These are phyloP conservation scores for Vanessa atalanta DNA, from an alignment of 1,140 invertebrate genomes.

Conservation along the genomic window DNA sequence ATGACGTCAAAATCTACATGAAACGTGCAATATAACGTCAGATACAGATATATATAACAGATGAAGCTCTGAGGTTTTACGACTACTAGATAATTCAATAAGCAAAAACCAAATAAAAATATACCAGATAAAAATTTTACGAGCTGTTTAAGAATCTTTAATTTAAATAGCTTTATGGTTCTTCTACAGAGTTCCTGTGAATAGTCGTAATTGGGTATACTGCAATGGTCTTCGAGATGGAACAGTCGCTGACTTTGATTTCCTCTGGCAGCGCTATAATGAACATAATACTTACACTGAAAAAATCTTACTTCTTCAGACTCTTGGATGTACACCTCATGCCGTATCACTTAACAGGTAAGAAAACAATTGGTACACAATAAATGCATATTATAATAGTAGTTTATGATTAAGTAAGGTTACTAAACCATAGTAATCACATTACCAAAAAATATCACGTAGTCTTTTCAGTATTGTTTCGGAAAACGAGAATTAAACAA, in stretches of 20 bases:
- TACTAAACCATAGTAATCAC: too few relatives aligned
- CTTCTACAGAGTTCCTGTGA: conserved; percentile 75
- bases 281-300: conserved; percentile 77
- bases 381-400: too few relatives aligned
- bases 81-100: background rate
- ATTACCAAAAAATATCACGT: too few relatives aligned
- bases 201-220: conserved; percentile 83
- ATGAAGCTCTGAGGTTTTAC: background rate
- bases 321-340: conserved; percentile 80
- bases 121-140: too few relatives aligned
- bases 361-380: conserved; percentile 28
- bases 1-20: too few relatives aligned
- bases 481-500: too few relatives aligned
- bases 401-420: too few relatives aligned
- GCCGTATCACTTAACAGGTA: conserved; percentile 72
- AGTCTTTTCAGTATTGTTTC: too few relatives aligned
- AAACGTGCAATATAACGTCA: too few relatives aligned
- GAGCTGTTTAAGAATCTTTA: too few relatives aligned
- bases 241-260: conserved; percentile 71
- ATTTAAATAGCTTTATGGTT: background rate
- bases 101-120: too few relatives aligned
- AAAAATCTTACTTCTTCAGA: conserved; percentile 76
- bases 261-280: conserved; percentile 78
- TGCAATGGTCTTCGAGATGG: conserved; percentile 82
- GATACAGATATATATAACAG: too few relatives aligned